Evolutionary conservation across 2,888 invertebrate species (phyloP).

Genomic region (Andrena flavipes): DNA sequence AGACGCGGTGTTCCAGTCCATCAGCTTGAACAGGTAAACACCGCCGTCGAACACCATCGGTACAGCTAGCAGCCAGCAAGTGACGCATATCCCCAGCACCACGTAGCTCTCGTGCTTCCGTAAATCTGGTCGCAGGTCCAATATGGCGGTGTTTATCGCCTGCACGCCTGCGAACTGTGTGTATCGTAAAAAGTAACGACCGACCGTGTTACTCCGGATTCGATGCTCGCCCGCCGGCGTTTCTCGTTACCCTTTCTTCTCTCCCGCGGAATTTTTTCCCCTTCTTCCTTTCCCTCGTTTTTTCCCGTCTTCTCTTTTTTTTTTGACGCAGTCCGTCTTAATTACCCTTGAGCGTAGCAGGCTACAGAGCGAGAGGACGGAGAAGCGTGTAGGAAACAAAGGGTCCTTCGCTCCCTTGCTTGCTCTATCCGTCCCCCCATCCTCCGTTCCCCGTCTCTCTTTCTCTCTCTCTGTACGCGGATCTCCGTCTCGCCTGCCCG

Average conservation of each 20-base stretch:
- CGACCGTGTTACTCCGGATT: slow-evolving; percentile 47
- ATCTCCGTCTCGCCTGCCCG: slow-evolving; percentile 6
- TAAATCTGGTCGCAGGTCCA: slow-evolving; percentile 88
- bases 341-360: slow-evolving; percentile 61
- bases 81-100: slow-evolving; percentile 88
- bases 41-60: slow-evolving; percentile 92
- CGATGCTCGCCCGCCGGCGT: slow-evolving; percentile 51
- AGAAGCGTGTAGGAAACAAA: slow-evolving; percentile 61
- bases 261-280: slow-evolving; percentile 26
- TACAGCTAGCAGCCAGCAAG: slow-evolving; percentile 89
- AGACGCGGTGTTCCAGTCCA: slow-evolving; percentile 92
- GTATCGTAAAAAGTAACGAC: slow-evolving; percentile 70
- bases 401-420: slow-evolving; percentile 46
- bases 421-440: background rate
- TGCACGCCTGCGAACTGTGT: slow-evolving; percentile 91
- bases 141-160: slow-evolving; percentile 89
- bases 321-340: slow-evolving; percentile 59
- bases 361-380: slow-evolving; percentile 39
- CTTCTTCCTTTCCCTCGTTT: background rate
- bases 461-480: slow-evolving; percentile 4
- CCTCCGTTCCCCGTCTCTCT: slow-evolving; percentile 4
- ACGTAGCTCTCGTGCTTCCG: slow-evolving; percentile 87
- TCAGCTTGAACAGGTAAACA: slow-evolving; percentile 89
- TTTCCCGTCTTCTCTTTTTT: slow-evolving; percentile 7
- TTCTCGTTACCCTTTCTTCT: slow-evolving; percentile 52